Percentiles rank a stretch among this genome's conserved stretches.
phyloP scores from a whole-genome alignment of 2,113 vertebrate genomes.

The Mus musculus region GRCm39 chr3:32877001-32877500 shows the following conservation, averaged over 20 bases:
- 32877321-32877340: background rate
- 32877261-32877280: background rate
- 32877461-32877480: background rate
- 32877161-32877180: background rate
- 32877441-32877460: background rate
- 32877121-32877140: background rate
- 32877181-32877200: background rate
- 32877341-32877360: background rate
- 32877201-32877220: background rate
- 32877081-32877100: background rate
- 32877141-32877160: background rate
- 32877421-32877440: background rate
- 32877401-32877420: background rate
- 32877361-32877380: background rate
- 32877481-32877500: background rate
- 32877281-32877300: background rate
- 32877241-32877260: background rate
- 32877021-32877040: background rate
- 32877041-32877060: background rate
- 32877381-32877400: background rate
- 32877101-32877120: background rate
- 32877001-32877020: background rate
- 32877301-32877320: background rate
- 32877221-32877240: background rate
- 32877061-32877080: background rate